phyloP scores from a whole-genome alignment of 1,140 invertebrate species.

The Stenopsyche tienmushanensis region DNA sequence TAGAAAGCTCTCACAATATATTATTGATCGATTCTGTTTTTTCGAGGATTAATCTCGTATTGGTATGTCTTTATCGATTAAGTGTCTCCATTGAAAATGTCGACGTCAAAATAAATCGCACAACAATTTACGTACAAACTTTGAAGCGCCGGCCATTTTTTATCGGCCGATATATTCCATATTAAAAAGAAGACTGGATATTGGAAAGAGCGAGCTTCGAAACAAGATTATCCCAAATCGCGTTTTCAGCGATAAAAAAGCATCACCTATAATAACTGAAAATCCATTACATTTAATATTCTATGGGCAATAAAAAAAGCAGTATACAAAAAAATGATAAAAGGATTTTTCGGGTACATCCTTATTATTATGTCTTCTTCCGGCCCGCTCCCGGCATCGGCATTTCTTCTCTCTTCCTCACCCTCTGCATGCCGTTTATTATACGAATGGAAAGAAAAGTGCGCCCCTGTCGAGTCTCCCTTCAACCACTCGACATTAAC shows the following conservation, averaged over 20 bases:
- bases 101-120: too few species aligned
- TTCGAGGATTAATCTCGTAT: too few species aligned
- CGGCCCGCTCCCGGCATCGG: neutral
- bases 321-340: slow-evolving; percentile 23
- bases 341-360: slow-evolving; percentile 8
- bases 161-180: too few species aligned
- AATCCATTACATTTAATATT: slow-evolving; percentile 34
- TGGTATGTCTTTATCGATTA: too few species aligned
- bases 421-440: neutral
- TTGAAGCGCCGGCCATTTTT: too few species aligned
- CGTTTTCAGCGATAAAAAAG: neutral
- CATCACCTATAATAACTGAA: slow-evolving; percentile 28
- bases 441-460: neutral
- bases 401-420: neutral
- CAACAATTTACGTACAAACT: too few species aligned
- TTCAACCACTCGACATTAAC: neutral
- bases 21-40: too few species aligned
- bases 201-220: neutral
- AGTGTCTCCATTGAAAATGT: too few species aligned
- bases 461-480: neutral
- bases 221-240: neutral
- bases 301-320: slow-evolving; percentile 27
- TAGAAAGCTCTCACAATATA: too few species aligned
- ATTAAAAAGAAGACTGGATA: too few species aligned
- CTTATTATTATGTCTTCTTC: slow-evolving; percentile 1